phyloP scores from a whole-genome alignment of 2,113 vertebrate species.

The Anarhynchus alexandrinus region DNA sequence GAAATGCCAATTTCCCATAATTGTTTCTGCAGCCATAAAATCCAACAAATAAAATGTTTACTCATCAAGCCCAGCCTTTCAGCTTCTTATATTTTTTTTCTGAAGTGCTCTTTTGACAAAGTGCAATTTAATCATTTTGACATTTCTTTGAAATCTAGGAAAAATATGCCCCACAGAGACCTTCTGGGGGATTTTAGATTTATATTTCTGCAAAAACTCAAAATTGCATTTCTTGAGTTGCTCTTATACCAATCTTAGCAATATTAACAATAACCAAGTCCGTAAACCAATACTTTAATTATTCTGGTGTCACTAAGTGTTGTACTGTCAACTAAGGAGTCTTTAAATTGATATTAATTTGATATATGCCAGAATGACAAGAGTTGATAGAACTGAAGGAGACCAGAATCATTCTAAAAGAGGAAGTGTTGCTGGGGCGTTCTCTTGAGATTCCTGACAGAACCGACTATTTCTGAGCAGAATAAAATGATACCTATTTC shows the following conservation, averaged over 20 bases:
- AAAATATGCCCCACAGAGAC: background rate
- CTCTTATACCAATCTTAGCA: background rate
- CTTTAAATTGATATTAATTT: background rate
- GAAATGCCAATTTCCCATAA: background rate
- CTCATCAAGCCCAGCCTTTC: background rate
- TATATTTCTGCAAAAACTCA: background rate
- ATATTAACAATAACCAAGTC: background rate
- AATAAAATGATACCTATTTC: background rate
- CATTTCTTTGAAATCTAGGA: constrained; percentile 9
- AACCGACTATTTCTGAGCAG: background rate
- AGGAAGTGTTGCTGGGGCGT: rapidly evolving
- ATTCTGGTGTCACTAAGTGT: background rate
- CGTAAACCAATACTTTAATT: background rate
- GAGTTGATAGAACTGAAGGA: background rate
- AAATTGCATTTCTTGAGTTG: background rate
- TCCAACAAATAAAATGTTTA: background rate
- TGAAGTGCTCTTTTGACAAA: constrained; percentile 13
- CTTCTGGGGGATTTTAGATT: background rate
- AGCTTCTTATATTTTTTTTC: constrained; percentile 27
- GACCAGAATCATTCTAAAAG: background rate
- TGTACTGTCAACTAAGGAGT: background rate
- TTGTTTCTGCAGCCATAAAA: background rate
- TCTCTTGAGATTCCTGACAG: background rate
- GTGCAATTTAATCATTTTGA: background rate
- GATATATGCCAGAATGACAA: background rate